Conservation (phyloP, 1,140 invertebrate genomes). For the Fopius arisanus region DNA sequence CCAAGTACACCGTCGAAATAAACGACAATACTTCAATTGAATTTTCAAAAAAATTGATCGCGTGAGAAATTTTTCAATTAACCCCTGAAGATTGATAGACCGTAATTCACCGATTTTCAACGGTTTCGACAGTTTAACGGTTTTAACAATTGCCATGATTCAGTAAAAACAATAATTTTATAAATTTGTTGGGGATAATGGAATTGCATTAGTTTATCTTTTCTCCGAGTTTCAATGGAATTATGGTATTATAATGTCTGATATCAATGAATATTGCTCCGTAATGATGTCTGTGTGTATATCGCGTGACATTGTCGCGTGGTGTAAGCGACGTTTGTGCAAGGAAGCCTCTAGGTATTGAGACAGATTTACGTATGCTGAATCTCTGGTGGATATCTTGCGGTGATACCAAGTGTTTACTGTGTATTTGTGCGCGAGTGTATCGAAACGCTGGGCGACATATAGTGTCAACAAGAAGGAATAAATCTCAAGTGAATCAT, state of each 20-base stretch:
- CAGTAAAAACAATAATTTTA: not conserved
- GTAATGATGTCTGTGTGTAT: not conserved
- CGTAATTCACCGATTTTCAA: too few species aligned
- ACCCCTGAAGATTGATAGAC: too few species aligned
- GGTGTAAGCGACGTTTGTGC: slow-evolving; percentile 14
- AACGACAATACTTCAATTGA: too few species aligned
- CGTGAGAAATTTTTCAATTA: too few species aligned
- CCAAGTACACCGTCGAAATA: too few species aligned
- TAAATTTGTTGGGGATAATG: not conserved
- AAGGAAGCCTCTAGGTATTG: not conserved
- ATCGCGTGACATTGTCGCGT: slow-evolving; percentile 17
- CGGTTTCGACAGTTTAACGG: too few species aligned
- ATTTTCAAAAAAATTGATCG: not conserved
- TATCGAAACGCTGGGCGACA: not conserved
- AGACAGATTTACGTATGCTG: slow-evolving; percentile 5
- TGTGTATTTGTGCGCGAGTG: not conserved
- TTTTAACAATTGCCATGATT: too few species aligned
- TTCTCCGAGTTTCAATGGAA: not conserved
- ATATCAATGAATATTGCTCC: not conserved
- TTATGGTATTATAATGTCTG: not conserved
- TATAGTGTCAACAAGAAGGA: not conserved
- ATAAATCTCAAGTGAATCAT: not conserved
- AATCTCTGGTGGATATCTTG: not conserved
- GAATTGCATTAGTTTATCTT: not conserved
- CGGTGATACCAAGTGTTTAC: slow-evolving; percentile 1